Evolutionary conservation across 2,888 invertebrate species (phyloP), one percentile per base, ranked within the genome.

Genomic region (Pristionchus mayeri): DNA sequence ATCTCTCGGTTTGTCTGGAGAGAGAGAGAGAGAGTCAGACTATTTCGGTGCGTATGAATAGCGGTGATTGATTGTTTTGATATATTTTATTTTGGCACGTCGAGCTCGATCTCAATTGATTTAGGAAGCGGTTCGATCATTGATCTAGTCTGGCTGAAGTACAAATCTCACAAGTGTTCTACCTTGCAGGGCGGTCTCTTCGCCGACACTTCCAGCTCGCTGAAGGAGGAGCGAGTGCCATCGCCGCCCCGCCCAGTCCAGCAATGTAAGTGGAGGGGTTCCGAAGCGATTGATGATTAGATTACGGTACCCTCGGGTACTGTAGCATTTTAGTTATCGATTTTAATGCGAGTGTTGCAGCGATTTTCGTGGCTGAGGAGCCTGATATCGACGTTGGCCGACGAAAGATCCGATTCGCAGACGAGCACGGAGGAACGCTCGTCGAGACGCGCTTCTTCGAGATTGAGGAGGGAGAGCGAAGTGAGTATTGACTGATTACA

Each of bases 401-500:
- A 13, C 9, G 83, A 50, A 60, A 40, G 67, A 67, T 83, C 34
- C 67, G 83, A 34, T 83, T 83, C 71, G 67, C 67, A 0, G 83
- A 83, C 52, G 83, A 83, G 37, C 57, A 27, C 7, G 83, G 83
- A 18, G 40, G 40, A n/a, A 50, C 67, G n/a, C 52, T 83, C 21
- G 83, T 83, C 13, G 67, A 67, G 67, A 83, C 52, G 21, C n/a
- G 71, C n/a, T 52, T 71, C 37, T 83, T 83, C 40, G 83, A 83
- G 71, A 71, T 83, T 11, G 83, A 83, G 16, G 83, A 83, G 50
- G 83, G 83, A 2, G 83, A 83, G 71, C 3, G 83, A 30, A 83
- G 83, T 83, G 67, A 50, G 83, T 50, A 7, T 2, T 1, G n/a
- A n/a, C n/a, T n/a, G n/a, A n/a, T n/a, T n/a, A n/a, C n/a, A n/a